These are phyloP conservation scores for Matsumyia berberina DNA, from an alignment of 2,888 invertebrate genomes.

Conservation along the genomic window DNA sequence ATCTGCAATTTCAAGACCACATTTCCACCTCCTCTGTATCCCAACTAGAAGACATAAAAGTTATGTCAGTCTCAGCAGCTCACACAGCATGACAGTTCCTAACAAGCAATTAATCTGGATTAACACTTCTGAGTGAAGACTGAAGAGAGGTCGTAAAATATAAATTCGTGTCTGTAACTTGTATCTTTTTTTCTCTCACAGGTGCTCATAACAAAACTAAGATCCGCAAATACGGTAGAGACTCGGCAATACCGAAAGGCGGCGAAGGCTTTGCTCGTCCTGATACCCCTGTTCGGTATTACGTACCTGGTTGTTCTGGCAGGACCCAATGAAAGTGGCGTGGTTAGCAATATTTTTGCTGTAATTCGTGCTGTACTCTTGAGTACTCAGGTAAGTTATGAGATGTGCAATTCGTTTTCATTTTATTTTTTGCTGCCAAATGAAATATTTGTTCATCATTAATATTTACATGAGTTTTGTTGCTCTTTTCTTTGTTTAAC, in stretches of 20 bases:
- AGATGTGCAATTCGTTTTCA: slow-evolving; percentile 48
- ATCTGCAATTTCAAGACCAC: slow-evolving; percentile 13
- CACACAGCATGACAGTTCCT: slow-evolving; percentile 1
- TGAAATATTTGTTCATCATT: slow-evolving; percentile 8
- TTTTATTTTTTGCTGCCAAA: slow-evolving; percentile 27
- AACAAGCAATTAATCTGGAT: slow-evolving; percentile 55
- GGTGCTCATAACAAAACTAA: slow-evolving; percentile 96
- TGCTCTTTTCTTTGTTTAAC: slow-evolving; percentile 20
- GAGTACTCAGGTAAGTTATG: slow-evolving; percentile 92
- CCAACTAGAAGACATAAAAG: slow-evolving; percentile 14
- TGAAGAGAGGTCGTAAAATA: slow-evolving; percentile 35
- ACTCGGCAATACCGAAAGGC: slow-evolving; percentile 96
- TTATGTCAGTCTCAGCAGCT: slow-evolving; percentile 8
- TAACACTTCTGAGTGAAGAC: slow-evolving; percentile 24
- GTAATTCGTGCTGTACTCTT: slow-evolving; percentile 92
- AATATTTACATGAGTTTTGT: slow-evolving; percentile 36
- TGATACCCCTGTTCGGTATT: slow-evolving; percentile 96
- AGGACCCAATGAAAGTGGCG: slow-evolving; percentile 90
- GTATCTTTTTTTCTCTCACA: slow-evolving; percentile 83
- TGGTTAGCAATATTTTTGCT: slow-evolving; percentile 90
- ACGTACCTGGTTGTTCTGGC: slow-evolving; percentile 94
- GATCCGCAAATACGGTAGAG: slow-evolving; percentile 95
- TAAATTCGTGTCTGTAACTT: slow-evolving; percentile 57
- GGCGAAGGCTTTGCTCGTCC: slow-evolving; percentile 94
- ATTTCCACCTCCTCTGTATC: slow-evolving; percentile 2